Evolutionary conservation across 1,140 invertebrate species (phyloP), one percentile per base, ranked within the genome.

Genomic region (Caenorhabditis remanei): DNA sequence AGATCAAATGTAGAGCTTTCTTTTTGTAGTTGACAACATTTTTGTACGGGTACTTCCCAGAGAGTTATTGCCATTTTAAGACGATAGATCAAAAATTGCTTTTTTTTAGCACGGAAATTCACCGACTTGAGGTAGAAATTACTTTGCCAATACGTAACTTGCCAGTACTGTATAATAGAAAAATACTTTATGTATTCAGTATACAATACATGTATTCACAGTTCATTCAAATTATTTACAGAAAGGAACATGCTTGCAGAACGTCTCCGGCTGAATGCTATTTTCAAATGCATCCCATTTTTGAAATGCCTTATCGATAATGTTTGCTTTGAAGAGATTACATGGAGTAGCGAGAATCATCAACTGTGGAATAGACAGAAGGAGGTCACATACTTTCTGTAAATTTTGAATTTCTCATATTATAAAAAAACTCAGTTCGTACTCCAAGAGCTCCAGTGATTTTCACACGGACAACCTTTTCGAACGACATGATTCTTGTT

Each of bases 211-310:
- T 32, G 0, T 32, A 32, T 32, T 32, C 32, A 32, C 32, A 32
- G 32, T 32, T 32, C 32, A 32, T 32, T 32, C 32, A 32, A 32
- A 32, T 32, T 79, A 79, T 50, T 79, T 79, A 79, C 71, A 79
- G 71, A 79, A 79, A 53, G 46, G 46, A 32, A 50, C 71, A 13
- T 21, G n/a, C 14, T 79, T 79, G 14, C 71, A 79, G 16, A 79
- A 50, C 13, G 43, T n/a, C 14, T 21, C 24, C 19, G 71, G 71
- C 4, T 50, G 14, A 50, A 79, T 24, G 2, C 14, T 16, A 21
- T 79, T 24, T 11, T 79, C 46, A 6, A 53, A 53, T 9, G 21
- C n/a, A 24, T 79, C 71, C 46, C 50, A 14, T 32, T 24, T 24
- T 4, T 79, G 7, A 46, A 79, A 79, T 14, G 24, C n/a, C 2